Evolutionary conservation across 2,797 vertebrate species (phyloP), one percentile per base, ranked within the genome.

Genomic region (Chaunax sp.): DNA sequence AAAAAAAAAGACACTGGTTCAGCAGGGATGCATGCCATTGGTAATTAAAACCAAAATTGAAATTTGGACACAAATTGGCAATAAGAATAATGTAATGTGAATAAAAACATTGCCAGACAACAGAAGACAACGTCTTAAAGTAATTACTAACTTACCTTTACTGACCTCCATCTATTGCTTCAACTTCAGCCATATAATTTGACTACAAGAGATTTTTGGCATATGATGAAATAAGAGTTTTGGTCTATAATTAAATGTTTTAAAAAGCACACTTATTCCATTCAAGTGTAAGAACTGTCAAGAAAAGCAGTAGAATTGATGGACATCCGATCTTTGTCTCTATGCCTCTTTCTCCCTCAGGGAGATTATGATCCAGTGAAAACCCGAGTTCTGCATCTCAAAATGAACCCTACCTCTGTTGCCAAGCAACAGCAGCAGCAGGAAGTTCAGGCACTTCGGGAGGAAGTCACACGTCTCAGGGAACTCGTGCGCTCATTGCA

Each of bases 301-400:
- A 23, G 9, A 19, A 30, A 33, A 35, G 13, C 16, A 9, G 1
- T 4, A 4, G 37, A 43, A 1, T 8, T 19, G 8, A 52, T 55
- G 37, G 26, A 23, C 2, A 0, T 20, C 8, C 52, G 9, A 12
- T 62, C 18, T 65, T 11, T 70, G 5, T 59, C 40, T 64, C 3
- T 56, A 3, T 57, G 20, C 43, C 23, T 43, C 25, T 55, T 25
- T 64, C 16, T 59, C 18, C 69, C 47, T 63, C 82, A 99, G 98
- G 97, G 97, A 1, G 94, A 95, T 87, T 98, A 96, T 0, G 95
- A 99, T 88, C 95, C 95, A 22, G 90, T 93, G 68, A 96, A 89
- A 81, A 97, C 95, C 74, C 94, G 94, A 72, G 95, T 99, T 57
- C 82, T 99, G 51, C 97, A 99, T 80, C 72, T 99, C 67, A 95